Base-by-base conservation (phyloP, 2,113 vertebrate genomes). In the Oreochromis niloticus region DNA sequence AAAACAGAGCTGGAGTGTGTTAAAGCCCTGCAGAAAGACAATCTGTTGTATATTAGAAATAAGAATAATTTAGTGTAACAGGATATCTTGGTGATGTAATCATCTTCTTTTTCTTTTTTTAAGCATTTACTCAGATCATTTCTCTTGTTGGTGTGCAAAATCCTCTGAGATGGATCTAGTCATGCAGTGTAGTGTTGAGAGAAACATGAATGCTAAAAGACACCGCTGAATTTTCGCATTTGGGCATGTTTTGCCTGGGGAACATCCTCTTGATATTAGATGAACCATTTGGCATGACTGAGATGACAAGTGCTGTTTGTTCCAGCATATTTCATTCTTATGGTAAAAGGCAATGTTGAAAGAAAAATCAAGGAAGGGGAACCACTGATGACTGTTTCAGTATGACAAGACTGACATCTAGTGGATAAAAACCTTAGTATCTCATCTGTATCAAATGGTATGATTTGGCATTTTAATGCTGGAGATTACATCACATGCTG, bases 361-460 rank as follows among this genome's bases (percentile, higher is more conserved):
- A 30, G 16, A 78, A 59, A 16, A 71, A 16, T 19, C 3, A 9
- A 5, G 22, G 59, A 6, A 43, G 10, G 5, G 54, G 36, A 43
- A 22, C 0, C 24, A 0, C 9, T 73, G 17, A 34, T 30, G 8
- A 17, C 19, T 61, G 11, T 41, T 92, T 81, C 27, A 14, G 54
- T 10, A 57, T 50, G 85, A 80, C n/a, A 63, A 93, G 24, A 91
- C 91, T 94, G 95, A 68, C 95, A 92, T 91, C 95, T 95, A 52
- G 43, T 94, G 95, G 94, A 39, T 1, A 41, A 86, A 85, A 81
- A 22, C 36, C 12, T 82, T 78, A 91, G 16, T 34, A 32, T 41
- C 7, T 41, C 50, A 10, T n/a, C 24, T 4, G 19, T 71, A 27
- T 75, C 30, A 6, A 61, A 41, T 7, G 24, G 17, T 22, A 34